Evolutionary conservation across 2,888 invertebrate genomes (phyloP).

Genomic region (Tipula vernalis): DNA sequence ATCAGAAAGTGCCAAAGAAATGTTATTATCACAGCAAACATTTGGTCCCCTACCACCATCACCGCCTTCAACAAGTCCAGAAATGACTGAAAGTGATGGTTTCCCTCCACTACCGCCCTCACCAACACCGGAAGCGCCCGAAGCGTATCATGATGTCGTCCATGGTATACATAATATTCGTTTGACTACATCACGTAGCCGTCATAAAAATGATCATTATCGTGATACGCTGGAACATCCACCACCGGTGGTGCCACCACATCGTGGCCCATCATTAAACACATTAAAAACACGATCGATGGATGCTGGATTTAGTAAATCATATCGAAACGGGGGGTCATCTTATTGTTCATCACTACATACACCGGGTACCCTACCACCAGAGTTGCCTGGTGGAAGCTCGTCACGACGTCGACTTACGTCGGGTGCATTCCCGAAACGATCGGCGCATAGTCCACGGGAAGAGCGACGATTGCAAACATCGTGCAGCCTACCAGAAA

Average conservation of each 20-base stretch:
- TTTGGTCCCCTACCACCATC: conserved; percentile 36
- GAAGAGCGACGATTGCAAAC: conserved; percentile 60
- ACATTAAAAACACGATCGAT: conserved; percentile 76
- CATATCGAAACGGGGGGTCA: conserved; percentile 30
- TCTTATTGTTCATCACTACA: conserved; percentile 36
- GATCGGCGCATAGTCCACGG: conserved; percentile 41
- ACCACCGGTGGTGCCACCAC: conserved; percentile 62
- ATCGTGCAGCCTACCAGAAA: conserved; percentile 78
- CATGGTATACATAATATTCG: conserved; percentile 17
- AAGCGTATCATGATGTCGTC: conserved; percentile 19
- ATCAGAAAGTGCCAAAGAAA: conserved; percentile 62
- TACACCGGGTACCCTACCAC: conserved; percentile 56
- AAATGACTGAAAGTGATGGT: conserved; percentile 31
- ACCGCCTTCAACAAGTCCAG: conserved; percentile 27
- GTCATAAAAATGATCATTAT: conserved; percentile 19
- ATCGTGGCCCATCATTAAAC: conserved; percentile 48
- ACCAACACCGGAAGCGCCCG: conserved; percentile 46
- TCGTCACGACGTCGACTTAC: conserved; percentile 34
- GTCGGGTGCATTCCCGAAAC: conserved; percentile 35
- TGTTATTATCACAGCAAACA: conserved; percentile 36
- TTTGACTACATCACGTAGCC: conserved; percentile 16
- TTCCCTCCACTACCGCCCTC: conserved; percentile 74
- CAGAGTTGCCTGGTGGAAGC: conserved; percentile 48
- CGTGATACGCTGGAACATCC: conserved; percentile 33
- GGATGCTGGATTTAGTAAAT: conserved; percentile 64